These are phyloP conservation scores for Saccostrea cuccullata DNA, from an alignment of 1,140 invertebrate genomes.

Conservation along the genomic window DNA sequence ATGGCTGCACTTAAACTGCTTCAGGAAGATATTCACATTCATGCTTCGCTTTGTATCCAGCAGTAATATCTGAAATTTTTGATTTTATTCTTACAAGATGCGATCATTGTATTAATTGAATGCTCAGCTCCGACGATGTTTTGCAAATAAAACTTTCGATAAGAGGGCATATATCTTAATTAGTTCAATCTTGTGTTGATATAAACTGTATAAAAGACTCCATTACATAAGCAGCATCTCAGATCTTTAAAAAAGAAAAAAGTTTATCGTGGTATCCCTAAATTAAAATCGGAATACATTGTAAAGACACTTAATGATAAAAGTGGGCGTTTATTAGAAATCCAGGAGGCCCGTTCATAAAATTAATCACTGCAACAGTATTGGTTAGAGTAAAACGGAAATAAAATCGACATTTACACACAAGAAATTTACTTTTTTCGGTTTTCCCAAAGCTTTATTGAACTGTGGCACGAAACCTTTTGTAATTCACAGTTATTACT, in stretches of 20 bases:
- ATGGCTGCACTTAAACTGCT: slow-evolving; percentile 91
- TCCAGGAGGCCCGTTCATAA: background rate
- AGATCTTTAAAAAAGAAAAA: no score
- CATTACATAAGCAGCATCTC: no score
- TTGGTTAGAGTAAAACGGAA: background rate
- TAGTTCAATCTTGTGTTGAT: no score
- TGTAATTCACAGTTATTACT: no score
- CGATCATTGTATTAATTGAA: no score
- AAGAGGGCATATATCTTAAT: no score
- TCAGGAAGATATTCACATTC: slow-evolving; percentile 99
- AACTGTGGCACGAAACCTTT: background rate
- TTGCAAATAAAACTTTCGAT: no score
- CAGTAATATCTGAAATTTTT: slow-evolving; percentile 58
- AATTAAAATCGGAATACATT: background rate
- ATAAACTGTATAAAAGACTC: no score
- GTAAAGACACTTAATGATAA: background rate
- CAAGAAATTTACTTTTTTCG: background rate
- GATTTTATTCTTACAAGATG: no score
- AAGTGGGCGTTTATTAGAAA: slow-evolving; percentile 8
- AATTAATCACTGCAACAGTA: background rate
- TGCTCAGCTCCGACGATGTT: no score
- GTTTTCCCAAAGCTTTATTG: background rate
- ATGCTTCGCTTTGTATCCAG: slow-evolving; percentile 90
- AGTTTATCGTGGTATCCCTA: background rate
- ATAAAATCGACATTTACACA: slow-evolving; percentile 5